These are phyloP conservation scores for Orius insidiosus DNA, from an alignment of 1,140 invertebrate species.

Conservation along the genomic window DNA sequence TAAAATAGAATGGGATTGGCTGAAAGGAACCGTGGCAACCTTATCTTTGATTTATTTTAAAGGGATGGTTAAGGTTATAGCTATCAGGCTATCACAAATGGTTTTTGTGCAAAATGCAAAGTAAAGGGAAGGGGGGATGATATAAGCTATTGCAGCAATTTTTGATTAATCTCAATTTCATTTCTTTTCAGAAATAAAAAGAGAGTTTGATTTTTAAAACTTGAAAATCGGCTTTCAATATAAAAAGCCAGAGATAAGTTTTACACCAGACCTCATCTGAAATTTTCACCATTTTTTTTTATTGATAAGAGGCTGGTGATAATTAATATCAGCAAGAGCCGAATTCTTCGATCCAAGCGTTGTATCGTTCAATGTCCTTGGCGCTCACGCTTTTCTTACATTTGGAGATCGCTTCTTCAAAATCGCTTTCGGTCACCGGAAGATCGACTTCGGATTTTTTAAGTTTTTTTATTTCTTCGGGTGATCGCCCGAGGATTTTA, in stretches of 20 bases:
- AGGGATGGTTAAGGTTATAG: too few relatives aligned
- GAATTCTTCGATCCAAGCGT: slow-evolving; percentile 96
- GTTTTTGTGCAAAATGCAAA: too few relatives aligned
- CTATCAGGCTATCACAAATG: too few relatives aligned
- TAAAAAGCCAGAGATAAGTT: not conserved
- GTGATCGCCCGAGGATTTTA: slow-evolving; percentile 39
- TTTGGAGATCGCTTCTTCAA: slow-evolving; percentile 53
- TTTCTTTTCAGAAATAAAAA: too few relatives aligned
- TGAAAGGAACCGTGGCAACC: too few relatives aligned
- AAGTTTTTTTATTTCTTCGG: slow-evolving; percentile 43
- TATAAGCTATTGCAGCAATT: too few relatives aligned
- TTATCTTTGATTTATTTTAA: too few relatives aligned
- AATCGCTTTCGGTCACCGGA: slow-evolving; percentile 39
- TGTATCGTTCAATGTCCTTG: slow-evolving; percentile 90
- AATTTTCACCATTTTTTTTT: not conserved
- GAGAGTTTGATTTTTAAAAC: not conserved
- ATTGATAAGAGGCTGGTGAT: not conserved
- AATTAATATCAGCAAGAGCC: slow-evolving; percentile 56
- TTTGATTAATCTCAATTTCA: too few relatives aligned
- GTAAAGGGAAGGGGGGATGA: too few relatives aligned
- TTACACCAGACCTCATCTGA: too few relatives aligned
- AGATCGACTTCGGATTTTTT: slow-evolving; percentile 41
- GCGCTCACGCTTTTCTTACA: slow-evolving; percentile 94
- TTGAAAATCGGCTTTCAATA: too few relatives aligned
- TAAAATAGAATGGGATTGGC: too few relatives aligned